These are phyloP conservation scores for Drosophila dunni DNA, from an alignment of 1,140 invertebrate genomes.

Conservation along the genomic window DNA sequence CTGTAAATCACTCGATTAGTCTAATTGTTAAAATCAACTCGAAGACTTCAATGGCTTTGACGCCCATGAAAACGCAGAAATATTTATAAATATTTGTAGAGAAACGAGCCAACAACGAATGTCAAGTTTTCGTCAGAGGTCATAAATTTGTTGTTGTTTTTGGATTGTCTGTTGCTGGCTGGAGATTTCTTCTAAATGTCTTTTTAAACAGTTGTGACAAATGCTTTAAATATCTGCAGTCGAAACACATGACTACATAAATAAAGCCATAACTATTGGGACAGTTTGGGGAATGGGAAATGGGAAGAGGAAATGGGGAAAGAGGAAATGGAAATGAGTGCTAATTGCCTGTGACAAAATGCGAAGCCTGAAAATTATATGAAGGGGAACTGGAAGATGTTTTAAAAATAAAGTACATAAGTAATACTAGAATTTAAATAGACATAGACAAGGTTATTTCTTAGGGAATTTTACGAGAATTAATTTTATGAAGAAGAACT, in stretches of 20 bases:
- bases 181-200: constrained; percentile 63
- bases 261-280: constrained; percentile 37
- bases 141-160: constrained; percentile 63
- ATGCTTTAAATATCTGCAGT: constrained; percentile 56
- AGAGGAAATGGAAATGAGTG: constrained; percentile 10
- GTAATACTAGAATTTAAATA: not conserved
- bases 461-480: no score
- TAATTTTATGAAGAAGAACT: no score
- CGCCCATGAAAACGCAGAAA: constrained; percentile 52
- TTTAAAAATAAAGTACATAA: constrained; percentile 25
- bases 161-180: constrained; percentile 19
- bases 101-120: constrained; percentile 54
- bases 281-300: constrained; percentile 21
- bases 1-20: constrained; percentile 81
- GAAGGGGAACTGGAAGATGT: not conserved
- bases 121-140: constrained; percentile 71
- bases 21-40: constrained; percentile 78
- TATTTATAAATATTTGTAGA: not conserved
- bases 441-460: no score
- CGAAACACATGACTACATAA: constrained; percentile 42
- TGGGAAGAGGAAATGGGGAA: constrained; percentile 3
- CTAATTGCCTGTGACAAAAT: constrained; percentile 47
- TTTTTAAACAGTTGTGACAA: constrained; percentile 77
- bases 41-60: constrained; percentile 44
- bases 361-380: not conserved